A percentile compares a stretch with the other conserved stretches of the same genome.
phyloP scores from a whole-genome alignment of 2,888 invertebrate genomes.

The Mesorhabditis spiculigera region DNA sequence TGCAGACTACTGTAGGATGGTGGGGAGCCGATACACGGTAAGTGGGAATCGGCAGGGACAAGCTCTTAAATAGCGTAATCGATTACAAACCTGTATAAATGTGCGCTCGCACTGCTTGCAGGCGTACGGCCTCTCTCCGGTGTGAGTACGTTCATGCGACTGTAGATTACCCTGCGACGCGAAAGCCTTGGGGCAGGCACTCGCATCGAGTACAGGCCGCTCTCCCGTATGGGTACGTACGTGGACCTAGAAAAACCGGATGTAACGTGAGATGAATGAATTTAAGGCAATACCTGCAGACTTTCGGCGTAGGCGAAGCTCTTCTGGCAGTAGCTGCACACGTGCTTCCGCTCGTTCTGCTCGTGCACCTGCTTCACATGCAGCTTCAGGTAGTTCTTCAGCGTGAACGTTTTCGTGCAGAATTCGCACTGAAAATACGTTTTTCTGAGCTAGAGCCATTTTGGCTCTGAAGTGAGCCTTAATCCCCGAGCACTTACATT shows the following conservation, averaged over 20 bases:
- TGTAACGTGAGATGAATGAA: not conserved
- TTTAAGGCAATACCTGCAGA: constrained; percentile 41
- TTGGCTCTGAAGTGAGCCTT: not conserved
- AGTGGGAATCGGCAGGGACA: too few species aligned
- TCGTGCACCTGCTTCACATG: constrained; percentile 58
- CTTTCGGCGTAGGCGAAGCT: constrained; percentile 58
- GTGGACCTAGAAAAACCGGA: constrained; percentile 45
- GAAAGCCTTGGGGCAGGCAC: constrained; percentile 56
- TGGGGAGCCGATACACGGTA: too few species aligned
- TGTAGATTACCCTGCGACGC: constrained; percentile 58
- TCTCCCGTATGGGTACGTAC: constrained; percentile 58
- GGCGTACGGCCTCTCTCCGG: constrained; percentile 52
- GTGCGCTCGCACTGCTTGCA: constrained; percentile 46
- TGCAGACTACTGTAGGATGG: too few species aligned
- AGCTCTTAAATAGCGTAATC: too few species aligned
- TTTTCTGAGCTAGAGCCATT: not conserved
- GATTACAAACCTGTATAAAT: constrained; percentile 47
- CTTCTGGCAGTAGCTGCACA: constrained; percentile 52
- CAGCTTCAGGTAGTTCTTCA: constrained; percentile 58
- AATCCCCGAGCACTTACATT: constrained; percentile 16
- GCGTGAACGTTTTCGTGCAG: constrained; percentile 57
- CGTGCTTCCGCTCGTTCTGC: constrained; percentile 52
- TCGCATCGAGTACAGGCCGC: constrained; percentile 51
- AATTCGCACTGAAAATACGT: constrained; percentile 45
- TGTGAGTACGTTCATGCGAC: constrained; percentile 56